Percentiles rank a stretch among this genome's conserved stretches.
phyloP scores from a whole-genome alignment of 2,797 vertebrate genomes.

The Hippocampus kuda region DNA sequence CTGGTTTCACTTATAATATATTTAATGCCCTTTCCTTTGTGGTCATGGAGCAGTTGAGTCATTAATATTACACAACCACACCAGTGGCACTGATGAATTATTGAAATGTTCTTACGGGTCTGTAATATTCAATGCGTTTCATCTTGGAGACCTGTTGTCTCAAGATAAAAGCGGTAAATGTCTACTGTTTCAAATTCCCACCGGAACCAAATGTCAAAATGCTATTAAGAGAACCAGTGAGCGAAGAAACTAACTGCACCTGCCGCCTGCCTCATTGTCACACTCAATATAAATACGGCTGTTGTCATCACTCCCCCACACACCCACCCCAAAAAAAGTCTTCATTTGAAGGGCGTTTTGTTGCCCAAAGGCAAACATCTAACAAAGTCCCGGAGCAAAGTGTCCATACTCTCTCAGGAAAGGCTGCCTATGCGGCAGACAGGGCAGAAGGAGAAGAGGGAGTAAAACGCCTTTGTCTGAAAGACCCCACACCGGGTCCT shows the following conservation, averaged over 20 bases:
- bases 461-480: conserved; percentile 47
- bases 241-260: conserved; percentile 25
- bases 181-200: conserved; percentile 27
- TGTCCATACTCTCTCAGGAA: conserved; percentile 36
- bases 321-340: conserved; percentile 30
- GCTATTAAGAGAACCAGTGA: conserved; percentile 21
- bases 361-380: conserved; percentile 61
- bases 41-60: conserved; percentile 50
- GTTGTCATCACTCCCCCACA: conserved; percentile 42
- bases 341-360: conserved; percentile 67
- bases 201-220: conserved; percentile 38
- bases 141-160: conserved; percentile 42
- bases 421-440: conserved; percentile 46
- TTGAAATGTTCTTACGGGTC: conserved; percentile 44
- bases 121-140: conserved; percentile 42
- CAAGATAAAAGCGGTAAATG: conserved; percentile 32
- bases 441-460: conserved; percentile 24
- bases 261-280: conserved; percentile 41
- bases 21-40: conserved; percentile 50
- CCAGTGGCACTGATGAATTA: conserved; percentile 55
- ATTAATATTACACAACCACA: conserved; percentile 62
- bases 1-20: conserved; percentile 45
- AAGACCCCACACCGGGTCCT: conserved; percentile 65
- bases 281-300: conserved; percentile 46
- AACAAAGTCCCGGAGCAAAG: conserved; percentile 41